Conservation (phyloP, 1,140 invertebrate genomes). For the Neodiprion lecontei region DNA sequence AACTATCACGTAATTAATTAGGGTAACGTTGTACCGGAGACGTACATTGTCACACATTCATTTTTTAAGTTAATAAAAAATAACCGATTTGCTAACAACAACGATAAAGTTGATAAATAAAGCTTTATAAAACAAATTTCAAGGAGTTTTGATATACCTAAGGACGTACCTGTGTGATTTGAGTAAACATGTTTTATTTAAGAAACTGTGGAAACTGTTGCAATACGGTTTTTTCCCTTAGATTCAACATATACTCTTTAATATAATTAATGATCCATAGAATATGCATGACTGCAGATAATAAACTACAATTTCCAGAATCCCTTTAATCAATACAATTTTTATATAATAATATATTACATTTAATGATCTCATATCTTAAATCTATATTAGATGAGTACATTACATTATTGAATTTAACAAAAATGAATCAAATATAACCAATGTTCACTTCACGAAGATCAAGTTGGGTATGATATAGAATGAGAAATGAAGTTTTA, state of each 20-base stretch:
- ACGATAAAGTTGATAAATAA: slow-evolving; percentile 27
- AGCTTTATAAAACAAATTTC: slow-evolving; percentile 22
- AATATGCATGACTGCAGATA: too few species aligned
- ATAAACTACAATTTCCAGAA: slow-evolving; percentile 6
- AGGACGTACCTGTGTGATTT: too few species aligned
- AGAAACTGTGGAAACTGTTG: too few species aligned
- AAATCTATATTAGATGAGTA: slow-evolving; percentile 8
- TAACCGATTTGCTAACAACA: slow-evolving; percentile 8
- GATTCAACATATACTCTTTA: too few species aligned
- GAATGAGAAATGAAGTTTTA: neutral
- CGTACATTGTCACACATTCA: neutral
- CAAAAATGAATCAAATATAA: neutral
- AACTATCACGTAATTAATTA: neutral
- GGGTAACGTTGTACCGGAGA: neutral
- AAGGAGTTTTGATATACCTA: too few species aligned
- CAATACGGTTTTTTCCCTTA: too few species aligned
- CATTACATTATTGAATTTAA: slow-evolving; percentile 8
- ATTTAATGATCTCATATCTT: slow-evolving; percentile 34
- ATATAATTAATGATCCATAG: too few species aligned
- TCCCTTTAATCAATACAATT: slow-evolving; percentile 9
- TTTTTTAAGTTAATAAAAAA: neutral
- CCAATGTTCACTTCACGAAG: neutral
- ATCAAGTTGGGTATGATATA: neutral
- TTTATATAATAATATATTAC: slow-evolving; percentile 39
- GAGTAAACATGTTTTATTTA: too few species aligned